These are phyloP conservation scores for Drosophila malerkotliana DNA, from an alignment of 1,140 invertebrate genomes.

Conservation along the genomic window DNA sequence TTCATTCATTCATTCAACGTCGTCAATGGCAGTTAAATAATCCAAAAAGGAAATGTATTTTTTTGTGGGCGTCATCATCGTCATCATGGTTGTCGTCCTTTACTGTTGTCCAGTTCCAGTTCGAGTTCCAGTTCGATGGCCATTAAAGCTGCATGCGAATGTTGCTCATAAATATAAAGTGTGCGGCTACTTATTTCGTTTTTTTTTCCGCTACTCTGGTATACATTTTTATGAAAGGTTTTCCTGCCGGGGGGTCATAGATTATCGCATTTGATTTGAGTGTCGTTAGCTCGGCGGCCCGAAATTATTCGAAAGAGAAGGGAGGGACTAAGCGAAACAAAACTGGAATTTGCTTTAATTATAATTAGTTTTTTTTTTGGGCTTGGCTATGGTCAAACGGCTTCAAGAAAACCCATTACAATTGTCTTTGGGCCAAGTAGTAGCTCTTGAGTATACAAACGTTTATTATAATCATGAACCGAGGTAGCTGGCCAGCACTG, in stretches of 20 bases:
- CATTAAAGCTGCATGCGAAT: constrained; percentile 74
- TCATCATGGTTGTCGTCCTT: constrained; percentile 14
- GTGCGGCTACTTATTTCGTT: constrained; percentile 64
- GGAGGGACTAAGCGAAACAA: constrained; percentile 14
- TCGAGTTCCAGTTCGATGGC: constrained; percentile 56
- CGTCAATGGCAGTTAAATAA: constrained; percentile 68
- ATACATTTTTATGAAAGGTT: constrained; percentile 59
- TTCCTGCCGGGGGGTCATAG: constrained; percentile 56
- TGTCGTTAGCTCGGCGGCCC: constrained; percentile 56
- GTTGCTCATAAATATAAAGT: constrained; percentile 71
- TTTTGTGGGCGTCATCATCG: constrained; percentile 59
- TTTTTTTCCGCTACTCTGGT: constrained; percentile 8
- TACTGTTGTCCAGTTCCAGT: constrained; percentile 41
- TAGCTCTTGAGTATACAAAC: constrained; percentile 36
- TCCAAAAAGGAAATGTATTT: constrained; percentile 71
- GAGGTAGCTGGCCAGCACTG: constrained; percentile 6
- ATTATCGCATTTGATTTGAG: constrained; percentile 72
- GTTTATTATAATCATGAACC: constrained; percentile 36
- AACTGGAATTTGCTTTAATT: constrained; percentile 62
- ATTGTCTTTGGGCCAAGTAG: constrained; percentile 41
- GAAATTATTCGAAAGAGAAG: constrained; percentile 23
- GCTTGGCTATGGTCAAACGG: not conserved
- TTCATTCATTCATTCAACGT: constrained; percentile 58
- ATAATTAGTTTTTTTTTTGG: constrained; percentile 54
- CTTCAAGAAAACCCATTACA: constrained; percentile 35